Evolutionary conservation across 2,888 invertebrate genomes (phyloP), one percentile per base, ranked within the genome.

Genomic region (Merodon equestris): DNA sequence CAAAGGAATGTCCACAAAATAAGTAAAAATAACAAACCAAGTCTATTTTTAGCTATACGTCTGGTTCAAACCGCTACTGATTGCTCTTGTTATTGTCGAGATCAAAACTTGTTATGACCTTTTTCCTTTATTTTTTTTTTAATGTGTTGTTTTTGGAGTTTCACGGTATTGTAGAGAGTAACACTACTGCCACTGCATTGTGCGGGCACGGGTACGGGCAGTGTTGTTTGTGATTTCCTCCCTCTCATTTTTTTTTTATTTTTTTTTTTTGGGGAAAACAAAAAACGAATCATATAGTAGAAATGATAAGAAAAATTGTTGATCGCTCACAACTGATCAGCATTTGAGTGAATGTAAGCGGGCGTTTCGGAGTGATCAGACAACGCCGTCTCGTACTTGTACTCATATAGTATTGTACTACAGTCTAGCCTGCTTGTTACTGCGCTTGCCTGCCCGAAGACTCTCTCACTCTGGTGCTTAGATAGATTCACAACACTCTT

Each of bases 261-360:
- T 1, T 27, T 40, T 15, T 51, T 40, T 40, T 40, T n/a, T n/a
- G 40, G n/a, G n/a, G 9, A 40, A 40, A 40, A 40, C 3, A 40
- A 61, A 56, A 47, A 68, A 60, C 15, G 54, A 40, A 68, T 47
- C 38, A 4, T 27, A 7, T 38, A 56, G 50, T 58, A 51, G 57
- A 50, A 45, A 18, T 53, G 79, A 79, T 79, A 79, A 74, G 68
- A 53, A 54, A 73, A 79, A n/a, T 27, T 68, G 79, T 79, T 74
- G 73, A 73, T 63, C 72, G 47, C 17, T 36, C 48, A 56, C 18
- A 58, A 73, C 44, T 60, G 79, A 79, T 79, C 79, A 79, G 74
- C 79, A 64, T 60, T 64, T 45, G 73, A 77, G 57, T 57, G 77
- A 77, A 61, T 77, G 72, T 42, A 54, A 54, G 36, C 53, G 36